Evolutionary conservation across 1,140 invertebrate species (phyloP).

Genomic region (Drosophila chauvacae): DNA sequence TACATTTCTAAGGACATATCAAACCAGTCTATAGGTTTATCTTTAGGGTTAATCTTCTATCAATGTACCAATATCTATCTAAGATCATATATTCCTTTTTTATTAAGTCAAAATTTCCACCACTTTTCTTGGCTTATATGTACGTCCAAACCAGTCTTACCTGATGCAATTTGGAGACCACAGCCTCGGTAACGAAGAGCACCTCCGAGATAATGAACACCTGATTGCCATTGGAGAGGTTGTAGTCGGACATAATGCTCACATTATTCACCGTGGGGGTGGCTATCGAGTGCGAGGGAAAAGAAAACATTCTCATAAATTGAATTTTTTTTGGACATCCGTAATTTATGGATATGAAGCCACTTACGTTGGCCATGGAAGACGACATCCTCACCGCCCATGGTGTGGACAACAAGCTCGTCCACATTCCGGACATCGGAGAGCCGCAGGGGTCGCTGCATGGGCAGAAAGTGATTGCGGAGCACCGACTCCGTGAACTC

Average conservation of each 20-base stretch:
- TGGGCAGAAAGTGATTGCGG: constrained; percentile 87
- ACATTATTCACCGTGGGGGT: constrained; percentile 86
- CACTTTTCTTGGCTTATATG: background rate
- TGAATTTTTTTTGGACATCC: constrained; percentile 5
- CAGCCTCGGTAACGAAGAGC: constrained; percentile 87
- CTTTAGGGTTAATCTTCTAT: no score
- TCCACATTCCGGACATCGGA: constrained; percentile 85
- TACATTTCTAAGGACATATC: background rate
- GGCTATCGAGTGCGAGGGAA: constrained; percentile 66
- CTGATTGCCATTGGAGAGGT: constrained; percentile 86
- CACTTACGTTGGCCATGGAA: constrained; percentile 86
- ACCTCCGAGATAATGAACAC: constrained; percentile 88
- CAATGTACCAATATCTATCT: no score
- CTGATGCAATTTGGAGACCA: constrained; percentile 87
- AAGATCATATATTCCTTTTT: background rate
- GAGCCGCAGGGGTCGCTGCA: constrained; percentile 85
- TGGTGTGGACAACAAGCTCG: constrained; percentile 85
- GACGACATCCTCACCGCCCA: constrained; percentile 86
- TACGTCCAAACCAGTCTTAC: constrained; percentile 60
- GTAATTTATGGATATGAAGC: constrained; percentile 26
- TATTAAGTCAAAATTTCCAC: background rate
- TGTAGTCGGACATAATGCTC: constrained; percentile 86
- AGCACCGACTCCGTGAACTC: constrained; percentile 88
- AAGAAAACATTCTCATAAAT: constrained; percentile 33
- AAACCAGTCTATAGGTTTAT: no score